Conservation (phyloP, 2,113 vertebrate genomes). For the Glaucidium brasilianum region DNA sequence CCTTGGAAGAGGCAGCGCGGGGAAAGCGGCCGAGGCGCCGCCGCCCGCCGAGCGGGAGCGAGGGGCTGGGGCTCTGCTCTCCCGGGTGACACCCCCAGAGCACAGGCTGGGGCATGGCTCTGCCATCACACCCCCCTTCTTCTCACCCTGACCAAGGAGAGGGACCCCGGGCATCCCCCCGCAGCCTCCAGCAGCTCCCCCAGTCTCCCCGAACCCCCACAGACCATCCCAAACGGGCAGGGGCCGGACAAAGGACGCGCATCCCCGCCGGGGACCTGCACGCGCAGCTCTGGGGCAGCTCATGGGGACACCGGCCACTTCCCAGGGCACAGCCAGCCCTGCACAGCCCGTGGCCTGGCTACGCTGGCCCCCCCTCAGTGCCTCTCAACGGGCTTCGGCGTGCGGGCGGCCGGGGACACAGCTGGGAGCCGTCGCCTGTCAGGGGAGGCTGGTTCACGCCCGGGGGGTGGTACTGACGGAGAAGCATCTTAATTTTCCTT, state of each 20-base stretch:
- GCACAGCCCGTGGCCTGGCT: neutral
- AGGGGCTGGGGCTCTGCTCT: neutral
- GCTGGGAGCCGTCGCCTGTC: neutral
- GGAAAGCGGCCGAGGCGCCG: neutral
- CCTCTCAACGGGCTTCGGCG: neutral
- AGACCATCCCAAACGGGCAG: neutral
- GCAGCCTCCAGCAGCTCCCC: neutral
- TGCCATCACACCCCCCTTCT: neutral
- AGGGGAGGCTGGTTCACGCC: neutral
- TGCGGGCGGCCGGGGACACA: neutral
- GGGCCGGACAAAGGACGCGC: fast-evolving
- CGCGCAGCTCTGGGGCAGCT: neutral
- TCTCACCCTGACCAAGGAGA: neutral
- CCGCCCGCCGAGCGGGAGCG: neutral
- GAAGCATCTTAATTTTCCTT: neutral
- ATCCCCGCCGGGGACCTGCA: neutral
- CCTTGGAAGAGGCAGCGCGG: neutral
- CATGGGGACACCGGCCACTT: neutral
- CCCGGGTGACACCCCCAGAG: neutral
- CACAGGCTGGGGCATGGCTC: fast-evolving
- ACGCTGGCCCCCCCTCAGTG: neutral
- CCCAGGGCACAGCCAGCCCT: neutral
- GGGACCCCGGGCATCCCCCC: neutral
- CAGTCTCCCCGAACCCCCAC: neutral
- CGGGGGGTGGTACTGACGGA: too few relatives aligned